Base-by-base conservation (phyloP, 1,140 invertebrate genomes). In the Diachasma alloeum region DNA sequence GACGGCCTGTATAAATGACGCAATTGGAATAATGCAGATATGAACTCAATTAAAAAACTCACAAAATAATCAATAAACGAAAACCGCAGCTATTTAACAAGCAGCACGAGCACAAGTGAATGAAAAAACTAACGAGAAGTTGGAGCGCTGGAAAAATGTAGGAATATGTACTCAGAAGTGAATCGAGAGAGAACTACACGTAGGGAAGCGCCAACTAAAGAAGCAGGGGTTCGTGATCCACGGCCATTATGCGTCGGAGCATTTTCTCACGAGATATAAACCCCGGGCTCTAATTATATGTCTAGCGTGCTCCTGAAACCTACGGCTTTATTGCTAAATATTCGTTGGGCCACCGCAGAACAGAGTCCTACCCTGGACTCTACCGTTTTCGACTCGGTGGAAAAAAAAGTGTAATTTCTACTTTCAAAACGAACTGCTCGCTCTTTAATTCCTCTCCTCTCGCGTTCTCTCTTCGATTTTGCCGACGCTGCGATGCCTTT, bases 271-370 rank as follows among this genome's bases (percentile, higher is more conserved):
- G 85, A 86, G 83, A 87, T 86, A 78, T 78, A 66, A 48, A 69
- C 71, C 46, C 84, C 81, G 77, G 74, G 76, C 82, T 87, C 81
- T 87, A 87, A 88, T 88, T 87, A 88, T 87, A 87, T 87, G 86
- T 88, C 86, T 88, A 87, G 87, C 80, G 80, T 83, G 83, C 82
- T 87, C 81, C 85, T 86, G 82, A 87, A 88, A 86, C 82, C 85
- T 84, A 84, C 82, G 83, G 83, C 81, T 83, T 85, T 83, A 84
- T 86, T 83, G 85, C 83, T 87, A 86, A 87, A 87, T 83, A 85
- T 82, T 81, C 69, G 76, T 72, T 73, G 75, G 59, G 66, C 72
- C 46, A 68, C 19, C 59, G 44, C 48, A 74, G 73, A 31, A 44
- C 53, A 37, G n/a, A 31, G 31, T 31, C 6, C 31, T 31, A 74